Percentiles rank a stretch among this genome's conserved stretches.
Evolutionary conservation across 1,140 invertebrate species (phyloP).

Genomic region (Latrodectus geometricus): DNA sequence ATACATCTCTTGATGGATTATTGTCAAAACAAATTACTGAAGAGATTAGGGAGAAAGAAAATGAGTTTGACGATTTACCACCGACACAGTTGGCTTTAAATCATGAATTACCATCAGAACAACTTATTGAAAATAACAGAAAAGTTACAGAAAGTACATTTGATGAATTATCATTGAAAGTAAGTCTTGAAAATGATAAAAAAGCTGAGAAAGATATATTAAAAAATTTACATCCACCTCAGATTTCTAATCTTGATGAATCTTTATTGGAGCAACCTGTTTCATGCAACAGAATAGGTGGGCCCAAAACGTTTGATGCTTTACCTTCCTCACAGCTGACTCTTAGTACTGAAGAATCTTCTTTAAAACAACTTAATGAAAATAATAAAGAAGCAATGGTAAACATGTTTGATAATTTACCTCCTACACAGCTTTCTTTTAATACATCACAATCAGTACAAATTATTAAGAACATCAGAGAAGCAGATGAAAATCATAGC

Average conservation of each 20-base stretch:
- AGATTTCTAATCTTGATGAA: neutral
- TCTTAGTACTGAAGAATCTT: neutral
- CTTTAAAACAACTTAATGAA: neutral
- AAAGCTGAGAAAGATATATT: neutral
- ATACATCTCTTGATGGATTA: no score
- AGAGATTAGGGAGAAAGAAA: no score
- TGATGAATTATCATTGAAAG: conserved; percentile 1
- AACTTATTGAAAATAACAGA: no score
- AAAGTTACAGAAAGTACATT: no score
- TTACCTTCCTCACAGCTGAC: neutral
- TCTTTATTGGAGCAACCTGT: neutral
- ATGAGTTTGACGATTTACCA: no score
- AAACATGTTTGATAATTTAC: neutral
- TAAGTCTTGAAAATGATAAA: neutral
- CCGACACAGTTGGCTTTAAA: no score
- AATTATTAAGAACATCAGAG: neutral
- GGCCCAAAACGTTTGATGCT: neutral
- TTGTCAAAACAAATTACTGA: no score
- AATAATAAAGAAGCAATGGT: neutral
- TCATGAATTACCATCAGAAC: no score
- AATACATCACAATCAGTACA: neutral
- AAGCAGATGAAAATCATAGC: neutral
- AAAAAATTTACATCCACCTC: neutral
- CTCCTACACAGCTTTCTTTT: neutral
- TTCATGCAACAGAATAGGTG: neutral